Conservation (phyloP, 2,113 vertebrate genomes). For the Petrocephalus zakoni region DNA sequence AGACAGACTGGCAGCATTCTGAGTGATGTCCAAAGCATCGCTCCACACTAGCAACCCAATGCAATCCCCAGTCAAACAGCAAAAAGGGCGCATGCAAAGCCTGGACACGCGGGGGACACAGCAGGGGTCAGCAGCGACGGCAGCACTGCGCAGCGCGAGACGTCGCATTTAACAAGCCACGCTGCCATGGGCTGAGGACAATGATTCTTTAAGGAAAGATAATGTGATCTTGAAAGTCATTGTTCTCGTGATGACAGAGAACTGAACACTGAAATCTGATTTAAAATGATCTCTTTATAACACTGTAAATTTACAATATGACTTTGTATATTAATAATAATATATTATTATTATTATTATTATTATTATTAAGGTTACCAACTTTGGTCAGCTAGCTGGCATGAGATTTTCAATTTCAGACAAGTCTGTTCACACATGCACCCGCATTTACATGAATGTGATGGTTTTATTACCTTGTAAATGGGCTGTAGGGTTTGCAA, state of each 20-base stretch:
- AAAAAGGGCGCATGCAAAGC: background rate
- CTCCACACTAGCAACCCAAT: background rate
- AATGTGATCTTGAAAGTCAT: background rate
- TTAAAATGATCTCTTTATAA: background rate
- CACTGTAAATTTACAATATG: background rate
- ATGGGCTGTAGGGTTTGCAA: too few species aligned
- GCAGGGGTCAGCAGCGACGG: background rate
- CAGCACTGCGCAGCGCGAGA: background rate
- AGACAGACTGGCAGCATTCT: background rate
- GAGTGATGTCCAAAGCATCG: background rate
- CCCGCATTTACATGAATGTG: too few species aligned
- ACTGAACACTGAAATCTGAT: background rate
- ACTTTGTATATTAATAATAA: too few species aligned
- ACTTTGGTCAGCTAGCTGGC: too few species aligned
- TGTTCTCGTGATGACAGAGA: background rate
- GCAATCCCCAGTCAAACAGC: background rate
- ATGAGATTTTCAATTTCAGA: too few species aligned
- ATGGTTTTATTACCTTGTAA: too few species aligned
- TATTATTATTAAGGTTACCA: background rate
- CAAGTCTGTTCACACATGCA: too few species aligned
- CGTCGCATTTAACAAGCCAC: background rate
- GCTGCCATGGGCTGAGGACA: too few species aligned
- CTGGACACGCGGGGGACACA: background rate
- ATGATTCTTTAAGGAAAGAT: too few species aligned
- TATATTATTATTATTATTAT: too few species aligned